Percentiles rank a stretch among this genome's conserved stretches.
These are phyloP conservation scores for Ellobium chinense DNA, from an alignment of 2,888 invertebrate species.

Conservation along the genomic window DNA sequence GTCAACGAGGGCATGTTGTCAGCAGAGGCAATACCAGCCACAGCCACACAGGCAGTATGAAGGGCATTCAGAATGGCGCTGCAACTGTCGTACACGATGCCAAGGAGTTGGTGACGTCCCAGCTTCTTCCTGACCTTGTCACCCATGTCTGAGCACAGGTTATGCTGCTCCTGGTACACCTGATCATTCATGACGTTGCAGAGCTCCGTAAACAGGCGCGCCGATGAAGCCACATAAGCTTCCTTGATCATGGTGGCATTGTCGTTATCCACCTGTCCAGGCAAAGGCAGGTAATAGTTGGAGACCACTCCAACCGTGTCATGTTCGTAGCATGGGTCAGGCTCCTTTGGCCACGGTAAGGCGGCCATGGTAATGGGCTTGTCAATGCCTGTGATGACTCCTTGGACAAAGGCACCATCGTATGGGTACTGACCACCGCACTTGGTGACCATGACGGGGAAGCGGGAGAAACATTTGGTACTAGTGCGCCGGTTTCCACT, in stretches of 20 bases:
- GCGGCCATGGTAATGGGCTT: conserved; percentile 50
- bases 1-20: conserved; percentile 37
- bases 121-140: conserved; percentile 44
- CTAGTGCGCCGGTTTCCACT: conserved; percentile 16
- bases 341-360: conserved; percentile 53
- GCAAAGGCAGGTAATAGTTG: conserved; percentile 55
- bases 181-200: conserved; percentile 37
- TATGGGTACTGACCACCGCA: conserved; percentile 56
- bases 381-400: conserved; percentile 45
- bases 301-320: conserved; percentile 32
- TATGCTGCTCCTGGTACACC: conserved; percentile 40
- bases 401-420: conserved; percentile 55
- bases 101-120: conserved; percentile 24
- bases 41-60: conserved; percentile 43
- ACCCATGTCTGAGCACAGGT: conserved; percentile 52
- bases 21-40: conserved; percentile 24
- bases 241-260: conserved; percentile 44
- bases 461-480: conserved; percentile 44
- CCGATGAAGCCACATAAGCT: conserved; percentile 38
- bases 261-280: conserved; percentile 44
- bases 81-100: conserved; percentile 52
- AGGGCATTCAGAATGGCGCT: conserved; percentile 50
- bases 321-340: conserved; percentile 50
- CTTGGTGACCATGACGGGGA: conserved; percentile 52
- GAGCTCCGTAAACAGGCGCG: conserved; percentile 33